These are phyloP conservation scores for Coboldia fuscipes DNA, from an alignment of 1,140 invertebrate genomes.

Conservation along the genomic window DNA sequence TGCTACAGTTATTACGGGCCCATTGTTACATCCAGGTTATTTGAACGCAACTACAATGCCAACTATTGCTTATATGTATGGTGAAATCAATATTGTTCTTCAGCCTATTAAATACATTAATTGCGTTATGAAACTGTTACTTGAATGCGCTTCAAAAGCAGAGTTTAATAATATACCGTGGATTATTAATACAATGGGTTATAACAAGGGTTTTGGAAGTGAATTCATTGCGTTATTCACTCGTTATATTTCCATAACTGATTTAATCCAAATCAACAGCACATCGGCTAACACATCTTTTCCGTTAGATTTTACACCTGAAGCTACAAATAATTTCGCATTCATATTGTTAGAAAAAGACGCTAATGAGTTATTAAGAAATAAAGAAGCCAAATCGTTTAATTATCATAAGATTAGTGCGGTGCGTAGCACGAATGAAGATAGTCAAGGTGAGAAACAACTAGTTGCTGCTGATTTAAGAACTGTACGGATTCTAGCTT, in stretches of 20 bases:
- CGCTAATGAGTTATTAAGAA: neutral
- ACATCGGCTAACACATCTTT: slow-evolving; percentile 25
- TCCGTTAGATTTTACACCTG: slow-evolving; percentile 12
- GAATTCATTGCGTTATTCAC: slow-evolving; percentile 25
- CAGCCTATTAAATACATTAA: slow-evolving; percentile 26
- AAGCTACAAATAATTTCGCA: slow-evolving; percentile 12
- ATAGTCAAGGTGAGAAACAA: slow-evolving; percentile 6
- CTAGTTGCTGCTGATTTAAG: slow-evolving; percentile 15
- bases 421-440: neutral
- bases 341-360: neutral
- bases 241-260: slow-evolving; percentile 22
- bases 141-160: slow-evolving; percentile 10
- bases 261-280: slow-evolving; percentile 29
- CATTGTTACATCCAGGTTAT: slow-evolving; percentile 49
- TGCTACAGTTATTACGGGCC: slow-evolving; percentile 28
- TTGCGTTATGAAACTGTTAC: slow-evolving; percentile 21
- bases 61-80: slow-evolving; percentile 22
- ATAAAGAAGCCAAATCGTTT: neutral
- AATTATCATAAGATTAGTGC: neutral
- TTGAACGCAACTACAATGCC: slow-evolving; percentile 11
- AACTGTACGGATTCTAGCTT: slow-evolving; percentile 11
- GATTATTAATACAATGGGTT: slow-evolving; percentile 43
- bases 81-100: slow-evolving; percentile 24
- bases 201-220: slow-evolving; percentile 26
- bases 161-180: slow-evolving; percentile 22